Evolutionary conservation across 2,113 vertebrate species (phyloP).

Genomic region (Chelonoidis abingdonii): DNA sequence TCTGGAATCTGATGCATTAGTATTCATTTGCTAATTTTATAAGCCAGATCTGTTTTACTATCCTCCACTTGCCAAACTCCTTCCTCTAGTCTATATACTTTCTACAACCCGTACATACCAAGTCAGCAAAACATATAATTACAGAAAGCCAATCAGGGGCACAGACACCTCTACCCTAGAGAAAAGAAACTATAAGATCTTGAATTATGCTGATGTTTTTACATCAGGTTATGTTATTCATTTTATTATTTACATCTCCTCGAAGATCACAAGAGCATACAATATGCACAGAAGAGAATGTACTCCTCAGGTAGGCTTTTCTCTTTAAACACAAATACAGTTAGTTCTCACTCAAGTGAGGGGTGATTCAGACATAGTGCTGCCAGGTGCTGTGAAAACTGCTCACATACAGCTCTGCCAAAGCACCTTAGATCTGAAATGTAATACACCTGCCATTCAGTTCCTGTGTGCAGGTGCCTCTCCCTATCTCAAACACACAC

Average conservation of each 20-base stretch:
- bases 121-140: not conserved
- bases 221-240: not conserved
- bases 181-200: not conserved
- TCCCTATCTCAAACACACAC: no score
- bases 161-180: not conserved
- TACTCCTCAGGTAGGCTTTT: not conserved
- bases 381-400: not conserved
- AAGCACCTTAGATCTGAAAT: no score
- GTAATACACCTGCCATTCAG: rapidly evolving
- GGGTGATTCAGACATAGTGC: no score
- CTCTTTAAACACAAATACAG: rapidly evolving
- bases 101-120: not conserved
- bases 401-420: not conserved
- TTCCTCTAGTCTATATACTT: not conserved
- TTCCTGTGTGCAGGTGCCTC: not conserved
- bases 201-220: rapidly evolving
- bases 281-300: rapidly evolving
- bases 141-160: not conserved
- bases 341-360: not conserved
- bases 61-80: not conserved
- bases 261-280: rapidly evolving
- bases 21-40: not conserved
- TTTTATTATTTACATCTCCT: not conserved
- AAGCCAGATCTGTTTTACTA: no score
- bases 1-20: not conserved